phyloP scores from a whole-genome alignment of 2,888 invertebrate genomes.

The Pseudoips prasinana region DNA sequence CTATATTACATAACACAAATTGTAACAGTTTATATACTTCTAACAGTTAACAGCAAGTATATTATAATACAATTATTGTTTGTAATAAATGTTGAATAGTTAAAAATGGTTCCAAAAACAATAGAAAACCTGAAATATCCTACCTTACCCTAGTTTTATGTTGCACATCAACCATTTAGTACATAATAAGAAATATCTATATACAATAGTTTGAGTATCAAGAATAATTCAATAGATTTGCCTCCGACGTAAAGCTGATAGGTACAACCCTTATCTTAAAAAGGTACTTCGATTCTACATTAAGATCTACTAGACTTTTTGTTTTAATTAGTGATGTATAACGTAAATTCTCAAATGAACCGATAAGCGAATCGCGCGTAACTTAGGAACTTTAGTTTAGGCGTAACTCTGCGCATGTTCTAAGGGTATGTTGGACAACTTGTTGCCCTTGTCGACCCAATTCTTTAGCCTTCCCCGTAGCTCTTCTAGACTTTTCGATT shows the following conservation, averaged over 20 bases:
- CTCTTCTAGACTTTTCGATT: slow-evolving; percentile 94
- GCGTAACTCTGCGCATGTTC: slow-evolving; percentile 86
- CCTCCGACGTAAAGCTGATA: slow-evolving; percentile 47
- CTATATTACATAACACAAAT: too few species aligned
- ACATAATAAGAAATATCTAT: slow-evolving; percentile 57
- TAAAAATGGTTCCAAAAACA: slow-evolving; percentile 17
- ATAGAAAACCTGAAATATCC: slow-evolving; percentile 28
- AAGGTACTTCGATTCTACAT: slow-evolving; percentile 35
- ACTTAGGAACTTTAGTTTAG: slow-evolving; percentile 64
- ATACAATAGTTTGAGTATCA: slow-evolving; percentile 74
- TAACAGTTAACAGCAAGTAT: too few species aligned
- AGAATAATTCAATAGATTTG: slow-evolving; percentile 60
- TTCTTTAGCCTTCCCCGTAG: slow-evolving; percentile 90
- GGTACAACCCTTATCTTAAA: slow-evolving; percentile 44
- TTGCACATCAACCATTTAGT: slow-evolving; percentile 39
- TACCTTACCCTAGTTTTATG: slow-evolving; percentile 28
- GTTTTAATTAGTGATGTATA: slow-evolving; percentile 20
- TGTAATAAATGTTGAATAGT: too few species aligned
- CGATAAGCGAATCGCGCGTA: slow-evolving; percentile 13
- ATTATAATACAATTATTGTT: too few species aligned
- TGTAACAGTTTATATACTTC: too few species aligned
- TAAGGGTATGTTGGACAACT: slow-evolving; percentile 84
- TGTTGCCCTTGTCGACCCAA: slow-evolving; percentile 91
- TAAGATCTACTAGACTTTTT: slow-evolving; percentile 12
- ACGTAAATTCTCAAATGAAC: slow-evolving; percentile 10